A percentile compares a stretch with the other conserved stretches of the same genome.
phyloP scores from a whole-genome alignment of 2,888 invertebrate species.

The Hirtodrosophila confusa region DNA sequence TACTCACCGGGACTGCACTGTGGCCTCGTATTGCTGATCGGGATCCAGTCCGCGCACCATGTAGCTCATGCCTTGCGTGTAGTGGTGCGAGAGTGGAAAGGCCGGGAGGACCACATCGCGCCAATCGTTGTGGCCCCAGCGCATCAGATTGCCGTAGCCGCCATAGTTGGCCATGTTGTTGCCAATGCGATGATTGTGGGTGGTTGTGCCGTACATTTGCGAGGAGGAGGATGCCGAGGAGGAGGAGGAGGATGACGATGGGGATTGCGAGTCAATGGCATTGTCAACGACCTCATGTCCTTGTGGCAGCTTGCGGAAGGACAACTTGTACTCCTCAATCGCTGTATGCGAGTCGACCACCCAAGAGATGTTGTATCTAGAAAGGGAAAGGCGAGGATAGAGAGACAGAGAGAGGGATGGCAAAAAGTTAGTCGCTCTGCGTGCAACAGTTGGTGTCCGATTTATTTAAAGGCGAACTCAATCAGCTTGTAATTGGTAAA shows the following conservation, averaged over 20 bases:
- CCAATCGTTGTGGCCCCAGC: conserved; percentile 85
- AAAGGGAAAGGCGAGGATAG: conserved; percentile 13
- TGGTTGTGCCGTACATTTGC: conserved; percentile 76
- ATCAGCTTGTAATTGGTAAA: conserved; percentile 76
- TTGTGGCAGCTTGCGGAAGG: conserved; percentile 87
- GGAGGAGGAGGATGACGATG: conserved; percentile 82
- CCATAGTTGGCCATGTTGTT: conserved; percentile 71
- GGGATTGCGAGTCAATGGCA: conserved; percentile 83
- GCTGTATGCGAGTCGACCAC: conserved; percentile 88
- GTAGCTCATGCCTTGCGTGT: conserved; percentile 88
- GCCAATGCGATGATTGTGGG: conserved; percentile 82
- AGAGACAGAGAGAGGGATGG: conserved; percentile 28
- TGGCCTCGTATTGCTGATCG: conserved; percentile 88
- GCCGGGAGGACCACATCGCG: conserved; percentile 86
- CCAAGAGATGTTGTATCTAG: conserved; percentile 89
- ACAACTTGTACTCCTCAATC: conserved; percentile 88
- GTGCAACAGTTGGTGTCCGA: conserved; percentile 74
- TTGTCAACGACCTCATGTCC: conserved; percentile 85
- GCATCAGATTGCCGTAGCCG: conserved; percentile 82
- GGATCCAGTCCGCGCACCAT: conserved; percentile 88
- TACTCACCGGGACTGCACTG: conserved; percentile 86
- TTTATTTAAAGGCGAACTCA: conserved; percentile 57
- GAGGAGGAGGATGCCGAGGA: conserved; percentile 64
- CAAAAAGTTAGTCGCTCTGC: conserved; percentile 35
- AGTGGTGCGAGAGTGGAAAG: conserved; percentile 85